Base-by-base conservation (phyloP, 1,140 invertebrate species). In the Zophobas atratus region DNA sequence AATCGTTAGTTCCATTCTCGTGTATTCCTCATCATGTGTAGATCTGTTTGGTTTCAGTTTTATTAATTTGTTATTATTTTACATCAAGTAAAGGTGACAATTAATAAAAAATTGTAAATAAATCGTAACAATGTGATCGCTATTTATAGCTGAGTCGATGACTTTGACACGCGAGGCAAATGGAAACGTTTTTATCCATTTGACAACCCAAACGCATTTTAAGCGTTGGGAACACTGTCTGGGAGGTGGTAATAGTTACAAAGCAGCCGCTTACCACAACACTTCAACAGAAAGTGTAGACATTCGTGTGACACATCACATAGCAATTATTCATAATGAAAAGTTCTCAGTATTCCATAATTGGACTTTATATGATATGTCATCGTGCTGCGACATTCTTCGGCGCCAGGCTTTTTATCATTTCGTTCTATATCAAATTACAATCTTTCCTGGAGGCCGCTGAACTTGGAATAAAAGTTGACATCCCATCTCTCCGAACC, bases 381-480 rank as follows among this genome's bases (percentile, higher is more conserved):
- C 36, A 67, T 32, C 36, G 35, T 32, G 35, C 6, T 63, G 57
- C 36, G 57, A 41, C 60, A 67, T 67, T 60, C 56, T 38, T 67
- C 39, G 60, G 60, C 60, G 60, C 60, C 60, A 67, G 20, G 20
- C 60, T 67, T 67, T 67, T 67, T 41, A 67, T 67, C 20, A 41
- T 43, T 67, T 67, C 43, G 41, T 67, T 67, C 2, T 67, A 67
- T 67, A 67, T 67, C 60, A 67, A 67, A 67, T 67, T 67, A 67
- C 60, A 67, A 67, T 43, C 60, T 67, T 60, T 6, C 39, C n/a
- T 2, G 20, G 60, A 43, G 60, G 60, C 39, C 60, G 60, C 38
- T 67, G 60, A 67, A 67, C 60, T 67, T 67, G 60, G 20, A 67
- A 67, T 33, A 43, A 43, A 67, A 36, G 38, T 67, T 67, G 60